Evolutionary conservation across 2,888 invertebrate species (phyloP).

Genomic region (Trachelus tabidus): DNA sequence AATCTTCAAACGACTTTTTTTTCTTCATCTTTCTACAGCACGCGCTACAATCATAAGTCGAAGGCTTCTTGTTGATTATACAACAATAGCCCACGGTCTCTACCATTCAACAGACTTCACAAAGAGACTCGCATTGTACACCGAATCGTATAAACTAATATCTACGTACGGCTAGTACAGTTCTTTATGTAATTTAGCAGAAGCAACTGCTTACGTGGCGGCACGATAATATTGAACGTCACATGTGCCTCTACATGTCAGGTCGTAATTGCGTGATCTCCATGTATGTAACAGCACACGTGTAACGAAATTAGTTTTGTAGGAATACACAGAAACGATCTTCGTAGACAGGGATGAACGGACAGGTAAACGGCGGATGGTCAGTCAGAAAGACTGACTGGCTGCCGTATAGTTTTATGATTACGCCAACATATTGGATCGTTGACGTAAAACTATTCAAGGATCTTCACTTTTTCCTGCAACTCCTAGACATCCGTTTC

Average conservation of each 20-base stretch:
- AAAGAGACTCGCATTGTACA: not conserved
- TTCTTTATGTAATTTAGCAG: not conserved
- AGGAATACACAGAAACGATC: not conserved
- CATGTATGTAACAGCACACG: not conserved
- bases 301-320: not conserved
- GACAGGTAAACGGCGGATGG: not conserved
- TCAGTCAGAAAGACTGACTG: not conserved
- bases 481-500: not conserved
- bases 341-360: not conserved
- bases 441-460: slow-evolving; percentile 19
- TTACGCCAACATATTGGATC: not conserved
- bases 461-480: slow-evolving; percentile 33
- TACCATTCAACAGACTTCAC: not conserved
- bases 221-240: not conserved
- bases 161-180: not conserved
- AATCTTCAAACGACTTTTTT: not conserved
- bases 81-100: not conserved
- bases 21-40: not conserved
- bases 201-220: not conserved
- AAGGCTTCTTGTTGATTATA: not conserved
- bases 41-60: not conserved
- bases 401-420: not conserved
- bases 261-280: not conserved
- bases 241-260: not conserved
- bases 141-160: not conserved